A percentile compares a stretch with the other conserved stretches of the same genome.
These are phyloP conservation scores for Diadegma fenestrale DNA, from an alignment of 2,888 invertebrate genomes.

Conservation along the genomic window DNA sequence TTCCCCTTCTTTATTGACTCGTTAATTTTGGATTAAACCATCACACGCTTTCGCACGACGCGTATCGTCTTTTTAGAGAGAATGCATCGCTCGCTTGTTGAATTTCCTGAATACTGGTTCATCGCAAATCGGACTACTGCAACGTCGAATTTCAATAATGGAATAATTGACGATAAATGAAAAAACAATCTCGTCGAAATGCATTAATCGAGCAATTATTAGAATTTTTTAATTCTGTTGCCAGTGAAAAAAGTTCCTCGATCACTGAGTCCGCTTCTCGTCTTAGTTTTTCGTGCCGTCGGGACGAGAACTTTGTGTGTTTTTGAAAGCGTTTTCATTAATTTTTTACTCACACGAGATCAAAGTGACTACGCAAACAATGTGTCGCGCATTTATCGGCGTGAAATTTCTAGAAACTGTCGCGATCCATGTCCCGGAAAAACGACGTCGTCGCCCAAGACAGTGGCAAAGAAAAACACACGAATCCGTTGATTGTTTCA, in stretches of 20 bases:
- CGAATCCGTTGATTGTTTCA: conserved; percentile 80
- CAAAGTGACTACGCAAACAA: conserved; percentile 26
- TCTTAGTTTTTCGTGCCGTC: background rate
- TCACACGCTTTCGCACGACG: background rate
- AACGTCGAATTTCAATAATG: background rate
- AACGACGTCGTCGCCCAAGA: conserved; percentile 68
- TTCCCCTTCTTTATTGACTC: background rate
- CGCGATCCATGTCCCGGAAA: conserved; percentile 56
- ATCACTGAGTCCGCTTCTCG: background rate
- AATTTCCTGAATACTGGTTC: background rate
- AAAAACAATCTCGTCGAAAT: background rate
- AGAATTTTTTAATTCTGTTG: background rate
- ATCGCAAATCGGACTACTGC: background rate
- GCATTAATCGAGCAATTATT: background rate
- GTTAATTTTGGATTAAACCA: background rate
- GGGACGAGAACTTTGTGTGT: background rate
- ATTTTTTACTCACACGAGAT: background rate
- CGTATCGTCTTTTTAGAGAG: background rate
- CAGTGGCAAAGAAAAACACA: conserved; percentile 64
- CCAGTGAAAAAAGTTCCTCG: background rate
- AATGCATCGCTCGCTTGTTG: background rate
- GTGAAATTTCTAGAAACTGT: conserved; percentile 12
- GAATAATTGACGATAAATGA: background rate
- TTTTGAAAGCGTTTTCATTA: background rate
- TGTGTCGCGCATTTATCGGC: conserved; percentile 41